These are phyloP conservation scores for Lobophora halterata DNA, from an alignment of 2,888 invertebrate species.

Conservation along the genomic window DNA sequence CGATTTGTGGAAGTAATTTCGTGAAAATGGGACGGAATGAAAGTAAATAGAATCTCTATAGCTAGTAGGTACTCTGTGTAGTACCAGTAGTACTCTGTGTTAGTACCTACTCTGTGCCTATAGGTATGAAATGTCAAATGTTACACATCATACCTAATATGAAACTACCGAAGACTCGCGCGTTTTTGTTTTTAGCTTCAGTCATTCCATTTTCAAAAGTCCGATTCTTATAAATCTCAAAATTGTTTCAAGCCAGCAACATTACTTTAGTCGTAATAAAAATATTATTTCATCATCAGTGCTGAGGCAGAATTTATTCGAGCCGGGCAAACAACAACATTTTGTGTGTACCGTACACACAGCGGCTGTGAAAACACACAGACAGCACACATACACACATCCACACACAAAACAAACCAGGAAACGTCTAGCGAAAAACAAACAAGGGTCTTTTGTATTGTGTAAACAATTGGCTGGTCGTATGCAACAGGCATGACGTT, in stretches of 20 bases:
- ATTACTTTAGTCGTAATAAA: constrained; percentile 17
- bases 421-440: constrained; percentile 81
- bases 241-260: not conserved
- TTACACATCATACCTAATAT: too few relatives aligned
- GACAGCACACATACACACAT: constrained; percentile 47
- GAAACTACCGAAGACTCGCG: too few relatives aligned
- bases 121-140: too few relatives aligned
- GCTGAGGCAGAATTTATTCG: constrained; percentile 65
- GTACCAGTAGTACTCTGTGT: too few relatives aligned
- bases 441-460: constrained; percentile 81
- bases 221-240: too few relatives aligned
- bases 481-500: constrained; percentile 78
- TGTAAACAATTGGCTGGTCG: constrained; percentile 76
- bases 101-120: too few relatives aligned
- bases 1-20: too few relatives aligned
- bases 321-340: constrained; percentile 73
- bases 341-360: constrained; percentile 65
- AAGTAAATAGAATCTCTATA: too few relatives aligned
- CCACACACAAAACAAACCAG: constrained; percentile 79
- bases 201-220: too few relatives aligned
- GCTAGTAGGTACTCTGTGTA: too few relatives aligned
- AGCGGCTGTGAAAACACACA: constrained; percentile 72
- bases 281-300: constrained; percentile 37
- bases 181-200: too few relatives aligned
- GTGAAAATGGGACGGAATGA: too few relatives aligned